Evolutionary conservation across 2,797 vertebrate genomes (phyloP).

Genomic region (Tapera naevia): DNA sequence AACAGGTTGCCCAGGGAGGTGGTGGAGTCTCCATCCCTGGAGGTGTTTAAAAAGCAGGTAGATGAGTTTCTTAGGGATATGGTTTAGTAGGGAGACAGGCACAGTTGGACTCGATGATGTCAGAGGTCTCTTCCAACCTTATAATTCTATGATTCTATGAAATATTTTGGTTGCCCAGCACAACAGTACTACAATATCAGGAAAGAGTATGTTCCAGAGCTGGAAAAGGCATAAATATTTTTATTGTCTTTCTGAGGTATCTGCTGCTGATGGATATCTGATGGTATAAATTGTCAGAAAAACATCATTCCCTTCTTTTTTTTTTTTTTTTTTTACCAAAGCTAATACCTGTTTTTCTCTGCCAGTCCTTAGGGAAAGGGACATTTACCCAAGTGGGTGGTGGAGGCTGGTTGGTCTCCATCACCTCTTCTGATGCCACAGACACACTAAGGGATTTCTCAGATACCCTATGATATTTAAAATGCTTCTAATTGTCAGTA

Average conservation of each 20-base stretch:
- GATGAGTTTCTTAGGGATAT: too few relatives aligned
- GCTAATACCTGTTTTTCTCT: not conserved
- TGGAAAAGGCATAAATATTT: not conserved
- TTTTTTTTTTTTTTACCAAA: not conserved
- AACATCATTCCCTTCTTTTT: not conserved
- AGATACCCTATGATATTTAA: not conserved
- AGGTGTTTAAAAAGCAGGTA: too few relatives aligned
- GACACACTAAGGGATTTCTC: not conserved
- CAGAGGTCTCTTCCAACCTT: too few relatives aligned
- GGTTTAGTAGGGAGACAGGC: too few relatives aligned
- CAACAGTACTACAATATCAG: rapidly evolving
- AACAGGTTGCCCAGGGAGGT: too few relatives aligned
- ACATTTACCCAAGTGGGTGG: not conserved
- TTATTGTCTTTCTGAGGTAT: not conserved
- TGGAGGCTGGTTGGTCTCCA: not conserved
- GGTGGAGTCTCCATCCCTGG: too few relatives aligned
- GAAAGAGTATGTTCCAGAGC: not conserved
- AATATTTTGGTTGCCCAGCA: not conserved
- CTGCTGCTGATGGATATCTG: not conserved
- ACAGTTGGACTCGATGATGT: too few relatives aligned
- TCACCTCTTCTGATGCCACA: not conserved
- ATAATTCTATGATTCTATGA: too few relatives aligned
- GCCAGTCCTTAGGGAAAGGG: not conserved
- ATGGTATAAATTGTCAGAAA: not conserved
- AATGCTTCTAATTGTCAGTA: not conserved